Base-by-base conservation (phyloP, 1,140 invertebrate genomes). In the Drosophila sp. region DNA sequence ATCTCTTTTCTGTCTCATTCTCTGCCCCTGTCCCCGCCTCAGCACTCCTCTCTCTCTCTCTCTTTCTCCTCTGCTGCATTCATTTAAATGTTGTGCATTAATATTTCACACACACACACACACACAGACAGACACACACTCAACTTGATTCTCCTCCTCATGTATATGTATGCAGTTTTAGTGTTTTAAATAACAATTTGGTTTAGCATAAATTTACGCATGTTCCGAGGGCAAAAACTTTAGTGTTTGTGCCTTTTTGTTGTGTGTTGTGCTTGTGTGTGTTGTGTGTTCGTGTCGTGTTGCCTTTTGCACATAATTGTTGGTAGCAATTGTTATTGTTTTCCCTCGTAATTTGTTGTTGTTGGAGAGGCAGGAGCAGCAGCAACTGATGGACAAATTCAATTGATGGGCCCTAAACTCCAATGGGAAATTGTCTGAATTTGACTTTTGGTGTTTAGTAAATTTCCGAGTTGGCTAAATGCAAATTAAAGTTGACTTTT, bases 1-100 rank as follows among this genome's bases (percentile, higher is more conserved):
- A 67, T 69, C 78, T 60, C 58, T 50, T 8, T 8, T 44, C 30
- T 25, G 54, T 10, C 11, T 47, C 33, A 63, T 41, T 72, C 35
- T 27, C 66, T 62, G 47, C 38, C 61, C 50, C 47, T 40, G 6
- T 17, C 55, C 63, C 35, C 17, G 17, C 17, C 17, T 17, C 17
- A 17, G 17, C 17, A 0, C 17, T 17, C 29, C 17, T 11, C 8
- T 25, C 5, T 1, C 4, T 40, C 5, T 33, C 32, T 30, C 25
- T 23, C n/a, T 25, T 30, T 35, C n/a, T 5, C 1, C 38, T 54
- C 50, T 84, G 63, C 67, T 78, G 82, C 83, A 82, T 86, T 86
- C 79, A 87, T 86, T 86, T 86, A 86, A 86, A 86, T 86, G 83
- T 80, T 86, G 75, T 86, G 79, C 82, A 86, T 86, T 86, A 86